Conservation (phyloP, 2,113 vertebrate genomes). For the Promerops cafer region DNA sequence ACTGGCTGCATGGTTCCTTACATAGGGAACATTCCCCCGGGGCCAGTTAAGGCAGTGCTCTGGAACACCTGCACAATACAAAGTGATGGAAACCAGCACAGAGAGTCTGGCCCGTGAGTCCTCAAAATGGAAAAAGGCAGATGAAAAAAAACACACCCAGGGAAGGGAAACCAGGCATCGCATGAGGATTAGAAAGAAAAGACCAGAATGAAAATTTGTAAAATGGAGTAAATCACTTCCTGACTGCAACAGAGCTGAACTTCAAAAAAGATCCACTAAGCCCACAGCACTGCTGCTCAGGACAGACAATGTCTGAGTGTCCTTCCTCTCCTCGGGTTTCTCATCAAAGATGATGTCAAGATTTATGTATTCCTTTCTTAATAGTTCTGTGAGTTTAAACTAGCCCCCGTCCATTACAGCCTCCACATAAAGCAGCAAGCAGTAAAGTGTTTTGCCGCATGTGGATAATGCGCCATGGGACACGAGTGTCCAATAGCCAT, state of each 20-base stretch:
- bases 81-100: slow-evolving; percentile 23
- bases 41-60: background rate
- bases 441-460: background rate
- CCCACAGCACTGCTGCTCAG: background rate
- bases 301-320: background rate
- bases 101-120: background rate
- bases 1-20: background rate
- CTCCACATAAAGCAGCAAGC: background rate
- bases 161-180: background rate
- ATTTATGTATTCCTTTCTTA: background rate
- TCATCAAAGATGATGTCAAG: background rate
- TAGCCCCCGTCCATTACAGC: background rate
- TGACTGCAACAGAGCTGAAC: background rate
- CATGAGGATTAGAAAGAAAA: slow-evolving; percentile 38
- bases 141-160: background rate
- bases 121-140: slow-evolving; percentile 37
- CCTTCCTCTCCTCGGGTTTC: background rate
- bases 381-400: background rate
- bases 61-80: slow-evolving; percentile 45
- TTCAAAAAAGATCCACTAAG: slow-evolving; percentile 18
- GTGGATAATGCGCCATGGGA: background rate
- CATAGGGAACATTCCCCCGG: background rate
- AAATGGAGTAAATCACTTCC: slow-evolving; percentile 43
- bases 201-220: background rate
- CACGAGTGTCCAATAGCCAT: fast-evolving